These are phyloP conservation scores for Diplogasteroides magnus DNA, from an alignment of 1,140 invertebrate genomes.

Conservation along the genomic window DNA sequence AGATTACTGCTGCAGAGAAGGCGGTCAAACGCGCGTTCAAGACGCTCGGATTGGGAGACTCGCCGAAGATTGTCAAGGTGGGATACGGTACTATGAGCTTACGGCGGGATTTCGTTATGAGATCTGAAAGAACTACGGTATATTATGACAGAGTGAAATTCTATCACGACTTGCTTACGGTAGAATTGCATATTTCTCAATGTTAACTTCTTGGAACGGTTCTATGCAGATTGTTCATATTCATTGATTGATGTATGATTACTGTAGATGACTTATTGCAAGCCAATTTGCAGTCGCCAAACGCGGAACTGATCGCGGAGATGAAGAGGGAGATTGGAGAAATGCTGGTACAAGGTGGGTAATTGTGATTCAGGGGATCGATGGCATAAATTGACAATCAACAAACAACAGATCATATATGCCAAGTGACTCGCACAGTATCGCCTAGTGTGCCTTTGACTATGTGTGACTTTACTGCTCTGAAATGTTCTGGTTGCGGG, in stretches of 20 bases:
- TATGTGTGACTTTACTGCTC: too few species aligned
- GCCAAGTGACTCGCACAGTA: too few species aligned
- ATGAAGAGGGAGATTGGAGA: conserved; percentile 1
- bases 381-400: neutral
- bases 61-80: neutral
- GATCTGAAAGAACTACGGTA: too few species aligned
- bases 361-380: conserved; percentile 1
- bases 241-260: conserved; percentile 6
- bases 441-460: too few species aligned
- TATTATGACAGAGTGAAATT: too few species aligned
- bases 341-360: neutral
- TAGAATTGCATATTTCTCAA: too few species aligned
- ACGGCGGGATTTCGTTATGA: too few species aligned
- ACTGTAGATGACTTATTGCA: conserved; percentile 8
- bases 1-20: neutral
- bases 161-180: too few species aligned
- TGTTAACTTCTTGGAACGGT: too few species aligned
- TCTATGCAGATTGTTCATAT: conserved; percentile 5
- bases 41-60: neutral
- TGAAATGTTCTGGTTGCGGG: too few species aligned
- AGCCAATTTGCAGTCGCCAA: too few species aligned
- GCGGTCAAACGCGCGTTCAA: neutral
- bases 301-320: conserved; percentile 4
- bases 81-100: neutral
- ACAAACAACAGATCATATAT: too few species aligned